phyloP scores from a whole-genome alignment of 2,113 vertebrate genomes.

The Monopterus albus region DNA sequence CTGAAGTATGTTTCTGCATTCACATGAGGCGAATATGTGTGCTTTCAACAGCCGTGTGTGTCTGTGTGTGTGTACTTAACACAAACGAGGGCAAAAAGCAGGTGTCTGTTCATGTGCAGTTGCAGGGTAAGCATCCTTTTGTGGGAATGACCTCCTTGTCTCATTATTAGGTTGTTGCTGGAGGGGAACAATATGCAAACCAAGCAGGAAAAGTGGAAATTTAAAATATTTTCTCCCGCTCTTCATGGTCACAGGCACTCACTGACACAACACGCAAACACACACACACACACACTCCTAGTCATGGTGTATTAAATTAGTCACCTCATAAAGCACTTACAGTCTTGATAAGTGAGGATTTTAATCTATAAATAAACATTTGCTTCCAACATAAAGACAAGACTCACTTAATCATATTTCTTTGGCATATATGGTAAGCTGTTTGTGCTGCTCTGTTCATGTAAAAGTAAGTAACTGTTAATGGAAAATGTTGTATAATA shows the following conservation, averaged over 20 bases:
- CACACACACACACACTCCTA: slow-evolving; percentile 35
- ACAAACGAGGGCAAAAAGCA: slow-evolving; percentile 32
- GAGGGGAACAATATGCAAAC: slow-evolving; percentile 80
- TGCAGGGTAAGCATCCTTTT: slow-evolving; percentile 62
- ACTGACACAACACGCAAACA: slow-evolving; percentile 14
- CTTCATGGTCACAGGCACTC: slow-evolving; percentile 42
- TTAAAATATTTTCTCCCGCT: slow-evolving; percentile 46
- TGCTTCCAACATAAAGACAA: slow-evolving; percentile 18
- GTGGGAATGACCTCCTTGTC: slow-evolving; percentile 76
- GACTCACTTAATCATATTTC: slow-evolving; percentile 46
- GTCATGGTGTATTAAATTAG: slow-evolving; percentile 54
- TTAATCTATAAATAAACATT: slow-evolving; percentile 61
- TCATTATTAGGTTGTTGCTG: slow-evolving; percentile 77
- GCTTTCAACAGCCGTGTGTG: not conserved
- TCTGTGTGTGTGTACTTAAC: slow-evolving; percentile 1
- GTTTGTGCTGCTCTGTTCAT: slow-evolving; percentile 12
- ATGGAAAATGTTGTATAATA: slow-evolving; percentile 14
- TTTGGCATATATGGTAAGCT: slow-evolving; percentile 3
- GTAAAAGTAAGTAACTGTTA: slow-evolving; percentile 30
- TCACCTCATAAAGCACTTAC: slow-evolving; percentile 57
- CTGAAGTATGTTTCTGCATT: not conserved
- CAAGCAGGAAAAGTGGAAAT: slow-evolving; percentile 72
- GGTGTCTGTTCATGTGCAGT: slow-evolving; percentile 38
- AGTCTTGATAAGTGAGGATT: slow-evolving; percentile 43
- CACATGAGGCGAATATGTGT: not conserved